A percentile compares a stretch with the other conserved stretches of the same genome.
Conservation (phyloP, 2,797 vertebrate genomes). For the Enteromius anoplus region DNA sequence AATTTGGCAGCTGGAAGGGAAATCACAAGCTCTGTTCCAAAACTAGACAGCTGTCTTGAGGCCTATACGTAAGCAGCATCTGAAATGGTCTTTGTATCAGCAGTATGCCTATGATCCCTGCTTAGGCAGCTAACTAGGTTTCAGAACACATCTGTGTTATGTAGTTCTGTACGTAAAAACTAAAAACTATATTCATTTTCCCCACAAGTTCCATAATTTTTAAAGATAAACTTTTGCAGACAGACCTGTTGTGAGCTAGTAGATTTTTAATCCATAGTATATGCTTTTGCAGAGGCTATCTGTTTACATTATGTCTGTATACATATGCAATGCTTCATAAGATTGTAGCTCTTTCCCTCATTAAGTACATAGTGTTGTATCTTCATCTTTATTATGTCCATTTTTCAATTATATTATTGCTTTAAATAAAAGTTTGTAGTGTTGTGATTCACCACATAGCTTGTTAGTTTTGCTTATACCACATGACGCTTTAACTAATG, state of each 20-base stretch:
- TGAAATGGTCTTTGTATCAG: not conserved
- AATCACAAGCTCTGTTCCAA: constrained; percentile 22
- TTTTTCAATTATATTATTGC: not conserved
- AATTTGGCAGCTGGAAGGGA: constrained; percentile 15
- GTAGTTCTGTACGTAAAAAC: not conserved
- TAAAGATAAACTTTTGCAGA: not conserved
- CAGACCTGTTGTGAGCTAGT: not conserved
- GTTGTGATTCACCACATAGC: not conserved
- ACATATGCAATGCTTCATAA: not conserved
- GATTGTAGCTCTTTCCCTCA: not conserved
- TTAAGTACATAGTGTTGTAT: not conserved
- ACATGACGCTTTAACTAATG: not conserved
- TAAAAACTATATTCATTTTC: not conserved
- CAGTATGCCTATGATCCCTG: no score
- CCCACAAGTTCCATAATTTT: not conserved
- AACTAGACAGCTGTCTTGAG: constrained; percentile 3
- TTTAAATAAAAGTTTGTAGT: not conserved
- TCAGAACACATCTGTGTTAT: not conserved
- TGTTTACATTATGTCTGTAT: no score
- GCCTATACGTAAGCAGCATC: not conserved
- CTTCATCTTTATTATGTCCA: not conserved
- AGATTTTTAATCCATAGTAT: not conserved
- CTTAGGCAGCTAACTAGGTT: not conserved
- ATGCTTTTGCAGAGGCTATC: not conserved
- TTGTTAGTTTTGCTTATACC: not conserved